Evolutionary conservation across 2,113 vertebrate genomes (phyloP), one percentile per base, ranked within the genome.

Genomic region (Istiophorus platypterus): DNA sequence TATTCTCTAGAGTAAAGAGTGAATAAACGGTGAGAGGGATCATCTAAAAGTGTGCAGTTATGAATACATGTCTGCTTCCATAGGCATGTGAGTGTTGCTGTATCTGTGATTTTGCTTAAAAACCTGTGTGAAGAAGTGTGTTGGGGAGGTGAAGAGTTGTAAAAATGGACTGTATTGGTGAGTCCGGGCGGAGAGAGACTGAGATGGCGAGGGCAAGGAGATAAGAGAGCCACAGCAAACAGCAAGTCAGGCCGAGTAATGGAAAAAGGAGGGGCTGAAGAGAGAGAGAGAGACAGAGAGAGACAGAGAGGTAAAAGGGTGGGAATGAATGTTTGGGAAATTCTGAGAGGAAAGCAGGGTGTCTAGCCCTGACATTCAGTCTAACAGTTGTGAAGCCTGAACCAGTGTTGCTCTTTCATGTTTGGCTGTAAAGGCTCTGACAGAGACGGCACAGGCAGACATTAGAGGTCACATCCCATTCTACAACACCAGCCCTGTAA

Each of bases 221-320:
- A 93, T 88, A 93, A 91, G 80, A 79, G 77, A 85, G 80, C 58
- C 52, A 70, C 58, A 51, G 80, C 80, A 76, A 88, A 86, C 83
- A 76, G 71, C n/a, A 63, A 86, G 84, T 76, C 72, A 34, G 82
- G 72, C 61, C 61, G 61, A 88, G 83, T 80, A 85, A 90, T 87
- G 88, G 90, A 81, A 92, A 90, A 90, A 81, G 81, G 84, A 78
- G 71, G 81, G 70, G 78, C 51, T 74, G 72, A 72, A 79, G 45
- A 61, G 66, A 61, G 45, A 61, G 66, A 56, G 64, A 75, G 41
- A 65, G 29, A 57, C 17, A 51, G 39, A 41, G 39, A 41, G 57
- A 76, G 64, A 39, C 45, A 39, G 72, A 58, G 56, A 72, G 41
- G 54, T 54, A 77, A 77, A 2, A 11, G 52, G 66, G 27, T 59